Conservation (phyloP, 2,797 vertebrate genomes). For the Eidolon dupreanum region DNA sequence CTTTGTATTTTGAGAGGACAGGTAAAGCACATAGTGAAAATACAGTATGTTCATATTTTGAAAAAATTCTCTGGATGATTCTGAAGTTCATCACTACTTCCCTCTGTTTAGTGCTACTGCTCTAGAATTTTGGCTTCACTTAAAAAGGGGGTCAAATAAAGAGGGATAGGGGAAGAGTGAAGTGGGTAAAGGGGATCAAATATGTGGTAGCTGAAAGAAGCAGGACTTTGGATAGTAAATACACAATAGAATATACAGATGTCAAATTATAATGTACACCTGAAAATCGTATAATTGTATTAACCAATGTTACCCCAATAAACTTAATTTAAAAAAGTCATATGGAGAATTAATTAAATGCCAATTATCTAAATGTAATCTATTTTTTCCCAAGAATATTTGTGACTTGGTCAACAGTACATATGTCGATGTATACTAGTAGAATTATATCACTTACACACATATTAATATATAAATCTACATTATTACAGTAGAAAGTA, state of each 20-base stretch:
- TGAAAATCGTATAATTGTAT: too few species aligned
- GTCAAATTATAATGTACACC: too few species aligned
- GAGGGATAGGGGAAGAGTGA: too few species aligned
- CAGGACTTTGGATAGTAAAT: too few species aligned
- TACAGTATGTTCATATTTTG: not conserved
- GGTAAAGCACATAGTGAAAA: not conserved
- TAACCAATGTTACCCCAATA: too few species aligned
- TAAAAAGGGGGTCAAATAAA: not conserved
- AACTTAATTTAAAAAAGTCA: too few species aligned
- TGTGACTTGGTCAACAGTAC: not conserved
- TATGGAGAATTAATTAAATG: not conserved
- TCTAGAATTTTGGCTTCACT: not conserved
- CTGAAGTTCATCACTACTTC: not conserved
- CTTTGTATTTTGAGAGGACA: not conserved
- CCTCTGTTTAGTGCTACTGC: not conserved
- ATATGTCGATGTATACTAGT: not conserved
- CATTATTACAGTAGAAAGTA: too few species aligned
- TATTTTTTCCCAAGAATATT: not conserved
- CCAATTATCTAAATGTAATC: not conserved
- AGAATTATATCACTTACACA: not conserved
- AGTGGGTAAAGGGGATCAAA: too few species aligned
- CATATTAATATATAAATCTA: not conserved
- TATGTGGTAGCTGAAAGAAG: too few species aligned
- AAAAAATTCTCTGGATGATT: not conserved
- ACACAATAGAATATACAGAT: too few species aligned